A percentile compares a stretch with the other conserved stretches of the same genome.
Evolutionary conservation across 2,113 vertebrate genomes (phyloP).

Genomic region (Phalacrocorax brasilianus): DNA sequence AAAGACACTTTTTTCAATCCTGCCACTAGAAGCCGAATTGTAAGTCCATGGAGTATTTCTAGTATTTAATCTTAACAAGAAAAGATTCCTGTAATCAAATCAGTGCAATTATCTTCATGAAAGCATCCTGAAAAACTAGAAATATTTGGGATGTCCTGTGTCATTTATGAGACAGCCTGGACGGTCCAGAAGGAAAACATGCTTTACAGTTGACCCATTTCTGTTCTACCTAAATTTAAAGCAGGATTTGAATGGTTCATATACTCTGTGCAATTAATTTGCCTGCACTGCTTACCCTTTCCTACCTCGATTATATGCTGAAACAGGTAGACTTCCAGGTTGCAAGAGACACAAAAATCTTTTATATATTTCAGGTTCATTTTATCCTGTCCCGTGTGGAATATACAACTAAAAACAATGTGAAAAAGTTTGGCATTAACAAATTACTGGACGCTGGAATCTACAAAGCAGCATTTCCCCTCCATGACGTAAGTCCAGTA

Average conservation of each 20-base stretch:
- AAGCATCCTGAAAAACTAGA: background rate
- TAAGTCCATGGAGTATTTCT: conserved; percentile 57
- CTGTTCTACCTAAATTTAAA: background rate
- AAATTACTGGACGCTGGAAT: conserved; percentile 85
- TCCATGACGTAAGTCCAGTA: conserved; percentile 88
- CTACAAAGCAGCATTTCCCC: conserved; percentile 92
- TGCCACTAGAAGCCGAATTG: conserved; percentile 91
- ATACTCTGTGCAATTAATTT: background rate
- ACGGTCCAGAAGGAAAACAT: background rate
- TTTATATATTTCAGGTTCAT: conserved; percentile 77
- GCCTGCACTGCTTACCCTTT: background rate
- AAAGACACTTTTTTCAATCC: conserved; percentile 88
- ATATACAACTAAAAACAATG: conserved; percentile 79
- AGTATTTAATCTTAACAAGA: background rate
- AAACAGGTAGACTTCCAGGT: background rate
- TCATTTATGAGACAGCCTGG: background rate
- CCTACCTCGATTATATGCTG: background rate
- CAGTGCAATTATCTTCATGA: background rate
- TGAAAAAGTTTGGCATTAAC: conserved; percentile 90
- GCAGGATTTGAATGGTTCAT: background rate
- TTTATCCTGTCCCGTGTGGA: conserved; percentile 88
- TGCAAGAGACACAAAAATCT: background rate
- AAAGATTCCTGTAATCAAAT: background rate
- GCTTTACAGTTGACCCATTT: background rate
- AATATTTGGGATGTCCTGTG: background rate